Conservation (phyloP, 2,797 vertebrate genomes). For the Pampus argenteus region DNA sequence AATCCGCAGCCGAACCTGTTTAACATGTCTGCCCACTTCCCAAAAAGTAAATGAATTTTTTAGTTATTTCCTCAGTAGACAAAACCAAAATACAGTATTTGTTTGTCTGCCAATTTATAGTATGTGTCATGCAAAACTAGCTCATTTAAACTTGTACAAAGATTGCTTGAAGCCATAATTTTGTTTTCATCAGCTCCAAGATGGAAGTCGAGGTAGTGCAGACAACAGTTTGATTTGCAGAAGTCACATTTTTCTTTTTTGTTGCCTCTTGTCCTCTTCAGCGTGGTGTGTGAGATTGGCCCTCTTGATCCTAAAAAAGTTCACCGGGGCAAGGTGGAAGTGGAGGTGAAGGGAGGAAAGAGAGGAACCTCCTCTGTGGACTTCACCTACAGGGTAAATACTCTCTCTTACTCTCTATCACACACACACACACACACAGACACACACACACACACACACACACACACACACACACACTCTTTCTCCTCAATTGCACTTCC, state of each 20-base stretch:
- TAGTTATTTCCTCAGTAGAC: not conserved
- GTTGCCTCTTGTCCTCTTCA: conserved; percentile 62
- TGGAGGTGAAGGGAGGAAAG: conserved; percentile 88
- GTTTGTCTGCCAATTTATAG: conserved; percentile 7
- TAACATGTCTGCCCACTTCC: not conserved
- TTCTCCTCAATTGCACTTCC: not conserved
- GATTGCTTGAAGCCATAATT: not conserved
- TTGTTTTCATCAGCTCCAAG: conserved; percentile 13
- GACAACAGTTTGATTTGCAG: not conserved
- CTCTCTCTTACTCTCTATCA: not conserved
- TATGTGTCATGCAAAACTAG: not conserved
- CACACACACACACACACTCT: not conserved
- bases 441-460: not conserved
- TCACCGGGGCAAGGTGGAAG: conserved; percentile 79
- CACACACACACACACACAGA: not conserved
- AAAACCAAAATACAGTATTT: not conserved
- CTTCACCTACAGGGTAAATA: conserved; percentile 92
- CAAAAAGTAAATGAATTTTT: not conserved
- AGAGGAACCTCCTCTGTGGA: conserved; percentile 82
- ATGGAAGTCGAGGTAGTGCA: conserved; percentile 2
- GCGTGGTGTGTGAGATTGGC: conserved; percentile 91
- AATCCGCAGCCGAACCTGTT: conserved; percentile 6
- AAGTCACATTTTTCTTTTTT: not conserved
- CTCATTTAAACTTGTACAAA: conserved; percentile 1
- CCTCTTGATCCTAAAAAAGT: conserved; percentile 6